Percentiles rank a stretch among this genome's conserved stretches.
phyloP scores from a whole-genome alignment of 2,113 vertebrate species.

The Ceyx melanurus region DNA sequence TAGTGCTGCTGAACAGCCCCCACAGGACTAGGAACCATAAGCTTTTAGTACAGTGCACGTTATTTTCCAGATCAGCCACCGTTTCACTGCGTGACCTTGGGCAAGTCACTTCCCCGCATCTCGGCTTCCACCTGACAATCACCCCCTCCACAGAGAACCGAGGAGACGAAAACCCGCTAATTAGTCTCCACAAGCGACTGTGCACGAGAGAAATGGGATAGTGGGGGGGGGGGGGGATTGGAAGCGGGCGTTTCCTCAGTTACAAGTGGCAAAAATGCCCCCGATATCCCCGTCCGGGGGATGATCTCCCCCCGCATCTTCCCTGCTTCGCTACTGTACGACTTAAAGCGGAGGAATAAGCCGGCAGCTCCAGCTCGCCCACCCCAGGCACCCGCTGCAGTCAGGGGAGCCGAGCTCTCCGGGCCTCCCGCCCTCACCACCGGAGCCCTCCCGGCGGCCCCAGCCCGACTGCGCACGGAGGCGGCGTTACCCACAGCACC shows the following conservation, averaged over 20 bases:
- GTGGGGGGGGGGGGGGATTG: accelerated
- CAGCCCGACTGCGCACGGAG: not conserved
- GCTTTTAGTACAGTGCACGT: not conserved
- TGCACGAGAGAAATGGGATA: not conserved
- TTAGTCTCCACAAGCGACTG: not conserved
- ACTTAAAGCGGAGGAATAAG: not conserved
- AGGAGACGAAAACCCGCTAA: not conserved
- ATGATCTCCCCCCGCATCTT: not conserved
- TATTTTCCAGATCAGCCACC: not conserved
- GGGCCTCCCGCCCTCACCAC: not conserved
- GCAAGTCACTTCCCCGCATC: not conserved
- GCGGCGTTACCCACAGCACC: not conserved
- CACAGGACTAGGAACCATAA: not conserved
- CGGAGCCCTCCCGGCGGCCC: not conserved
- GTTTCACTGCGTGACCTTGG: constrained; percentile 22
- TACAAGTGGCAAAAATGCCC: not conserved
- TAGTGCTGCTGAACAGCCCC: not conserved
- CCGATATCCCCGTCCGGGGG: accelerated
- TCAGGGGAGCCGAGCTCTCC: not conserved
- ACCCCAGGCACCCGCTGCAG: not conserved
- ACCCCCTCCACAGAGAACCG: not conserved
- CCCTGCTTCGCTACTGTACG: not conserved
- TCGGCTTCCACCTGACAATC: not conserved
- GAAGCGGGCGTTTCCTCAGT: not conserved
- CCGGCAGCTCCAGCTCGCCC: not conserved